Conservation (phyloP, 2,888 invertebrate species). For the Caenorhabditis zanzibari region DNA sequence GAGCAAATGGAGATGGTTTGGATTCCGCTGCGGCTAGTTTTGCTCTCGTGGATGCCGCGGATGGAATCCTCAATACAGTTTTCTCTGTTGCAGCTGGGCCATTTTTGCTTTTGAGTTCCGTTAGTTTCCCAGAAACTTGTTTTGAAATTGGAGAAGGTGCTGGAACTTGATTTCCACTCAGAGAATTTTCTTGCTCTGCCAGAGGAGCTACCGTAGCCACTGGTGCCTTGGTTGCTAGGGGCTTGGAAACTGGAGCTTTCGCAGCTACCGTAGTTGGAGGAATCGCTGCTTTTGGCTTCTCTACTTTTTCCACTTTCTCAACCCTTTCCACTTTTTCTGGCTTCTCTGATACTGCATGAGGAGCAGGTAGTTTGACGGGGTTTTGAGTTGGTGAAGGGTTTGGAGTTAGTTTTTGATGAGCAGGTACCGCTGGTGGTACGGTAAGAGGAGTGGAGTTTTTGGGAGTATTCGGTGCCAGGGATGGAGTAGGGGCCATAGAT, state of each 20-base stretch:
- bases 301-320: not conserved
- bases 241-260: conserved; percentile 1
- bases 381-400: conserved; percentile 57
- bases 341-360: conserved; percentile 58
- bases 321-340: conserved; percentile 19
- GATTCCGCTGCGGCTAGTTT: conserved; percentile 19
- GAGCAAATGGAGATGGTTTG: conserved; percentile 54
- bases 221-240: not conserved
- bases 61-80: conserved; percentile 58
- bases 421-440: conserved; percentile 29
- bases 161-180: not conserved
- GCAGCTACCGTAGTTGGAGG: not conserved
- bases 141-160: conserved; percentile 47
- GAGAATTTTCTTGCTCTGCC: conserved; percentile 1
- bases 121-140: conserved; percentile 72
- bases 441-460: conserved; percentile 52
- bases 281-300: not conserved
- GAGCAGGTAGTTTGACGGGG: conserved; percentile 54
- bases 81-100: conserved; percentile 20
- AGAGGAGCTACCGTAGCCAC: conserved; percentile 26
- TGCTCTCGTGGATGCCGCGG: conserved; percentile 44
- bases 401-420: conserved; percentile 53
- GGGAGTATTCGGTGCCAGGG: conserved; percentile 10
- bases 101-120: conserved; percentile 69
- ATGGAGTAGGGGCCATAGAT: conserved; percentile 49